Conservation (phyloP, 2,113 vertebrate genomes). For the Callionymus lyra region DNA sequence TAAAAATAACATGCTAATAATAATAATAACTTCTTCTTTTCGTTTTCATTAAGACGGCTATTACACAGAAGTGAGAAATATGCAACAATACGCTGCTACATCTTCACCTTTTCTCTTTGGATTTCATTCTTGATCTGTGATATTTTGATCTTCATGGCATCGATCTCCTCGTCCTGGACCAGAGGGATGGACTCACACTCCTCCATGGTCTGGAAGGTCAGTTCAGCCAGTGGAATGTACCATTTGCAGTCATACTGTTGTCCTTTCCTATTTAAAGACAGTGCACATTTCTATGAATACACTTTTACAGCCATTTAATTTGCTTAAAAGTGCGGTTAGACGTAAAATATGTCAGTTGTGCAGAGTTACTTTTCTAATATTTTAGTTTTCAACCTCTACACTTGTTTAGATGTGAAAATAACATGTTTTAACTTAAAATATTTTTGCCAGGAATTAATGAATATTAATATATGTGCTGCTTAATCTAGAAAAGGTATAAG, state of each 20-base stretch:
- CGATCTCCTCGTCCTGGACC: slow-evolving; percentile 87
- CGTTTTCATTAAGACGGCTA: neutral
- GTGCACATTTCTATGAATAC: neutral
- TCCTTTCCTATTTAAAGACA: slow-evolving; percentile 69
- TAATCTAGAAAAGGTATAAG: too few relatives aligned
- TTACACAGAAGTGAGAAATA: neutral
- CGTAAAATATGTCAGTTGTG: too few relatives aligned
- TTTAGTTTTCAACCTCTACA: too few relatives aligned
- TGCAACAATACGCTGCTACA: too few relatives aligned
- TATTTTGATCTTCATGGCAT: slow-evolving; percentile 90
- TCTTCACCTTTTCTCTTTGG: slow-evolving; percentile 83
- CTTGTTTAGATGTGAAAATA: too few relatives aligned
- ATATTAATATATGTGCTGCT: too few relatives aligned
- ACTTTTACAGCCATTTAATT: neutral
- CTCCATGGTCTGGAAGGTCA: slow-evolving; percentile 87
- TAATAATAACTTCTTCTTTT: neutral
- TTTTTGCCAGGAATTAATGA: too few relatives aligned
- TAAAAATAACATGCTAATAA: slow-evolving; percentile 2
- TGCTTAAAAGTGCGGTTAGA: too few relatives aligned
- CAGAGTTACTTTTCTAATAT: too few relatives aligned
- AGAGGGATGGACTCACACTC: slow-evolving; percentile 82
- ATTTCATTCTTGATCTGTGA: slow-evolving; percentile 91
- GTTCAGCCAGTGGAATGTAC: slow-evolving; percentile 87
- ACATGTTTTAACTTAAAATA: too few relatives aligned
- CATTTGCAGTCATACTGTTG: slow-evolving; percentile 96